Base-by-base conservation (phyloP, 2,797 vertebrate genomes). In the Bovichtus diacanthus region DNA sequence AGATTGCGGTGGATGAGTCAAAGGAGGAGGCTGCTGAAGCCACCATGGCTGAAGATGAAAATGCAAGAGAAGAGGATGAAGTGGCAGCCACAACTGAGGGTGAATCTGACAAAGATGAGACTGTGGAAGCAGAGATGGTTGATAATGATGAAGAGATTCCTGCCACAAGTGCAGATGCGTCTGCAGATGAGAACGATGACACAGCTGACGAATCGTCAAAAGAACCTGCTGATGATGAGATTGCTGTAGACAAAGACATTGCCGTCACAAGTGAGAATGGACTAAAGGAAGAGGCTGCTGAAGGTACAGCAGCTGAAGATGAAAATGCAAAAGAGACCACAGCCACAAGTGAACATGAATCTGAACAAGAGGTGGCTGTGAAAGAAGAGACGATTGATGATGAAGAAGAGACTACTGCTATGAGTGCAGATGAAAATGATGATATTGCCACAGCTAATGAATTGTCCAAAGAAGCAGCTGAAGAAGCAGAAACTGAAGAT, bases 391-490 rank as follows among this genome's bases (percentile, higher is more conserved):
- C 31, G n/a, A n/a, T n/a, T 2, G 23, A 31, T 18, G 73, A 80
- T 7, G 69, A 70, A 31, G 69, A 79, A 10, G 31, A 74, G 5
- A 31, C 8, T 34, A 31, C 31, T 9, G 8, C 31, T 31, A 34
- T 31, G 34, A 80, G 39, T 75, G 87, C 38, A 12, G 70, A 31
- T n/a, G 77, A 88, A 46, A 62, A 81, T 44, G 70, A 81, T 21
- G 39, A 25, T n/a, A 16, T 16, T 43, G 29, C 34, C 34, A 38
- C 39, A 31, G 54, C 12, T 36, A 38, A 69, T 11, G 58, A 86
- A 47, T 71, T 29, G 21, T 44, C 72, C 46, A 61, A 56, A 44
- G 75, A 67, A 12, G 15, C n/a, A 2, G 5, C 9, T 43, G 76
- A 41, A 36, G 66, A 41, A 10, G 54, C 44, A 47, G 55, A 51